Evolutionary conservation across 2,113 vertebrate species (phyloP).

Genomic region (Melierax canorus): DNA sequence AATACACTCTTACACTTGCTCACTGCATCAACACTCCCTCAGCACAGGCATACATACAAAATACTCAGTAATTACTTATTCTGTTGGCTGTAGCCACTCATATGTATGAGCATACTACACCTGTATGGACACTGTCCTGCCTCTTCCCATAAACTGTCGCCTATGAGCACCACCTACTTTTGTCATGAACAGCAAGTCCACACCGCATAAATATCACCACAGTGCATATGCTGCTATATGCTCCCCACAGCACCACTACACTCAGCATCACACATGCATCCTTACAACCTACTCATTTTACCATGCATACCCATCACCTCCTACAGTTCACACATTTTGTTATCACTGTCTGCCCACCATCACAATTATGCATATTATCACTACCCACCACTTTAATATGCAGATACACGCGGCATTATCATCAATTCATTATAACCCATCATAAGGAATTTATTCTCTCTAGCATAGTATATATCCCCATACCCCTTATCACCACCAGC

Average conservation of each 20-base stretch:
- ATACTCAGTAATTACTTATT: neutral
- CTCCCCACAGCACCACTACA: neutral
- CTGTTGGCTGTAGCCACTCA: neutral
- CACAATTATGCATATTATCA: neutral
- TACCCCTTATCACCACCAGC: neutral
- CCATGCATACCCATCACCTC: slow-evolving; percentile 22
- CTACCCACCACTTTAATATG: slow-evolving; percentile 35
- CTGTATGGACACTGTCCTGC: neutral
- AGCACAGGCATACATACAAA: neutral
- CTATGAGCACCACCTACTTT: neutral
- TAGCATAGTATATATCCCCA: neutral
- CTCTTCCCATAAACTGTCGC: neutral
- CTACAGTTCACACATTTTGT: neutral
- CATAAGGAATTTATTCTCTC: neutral
- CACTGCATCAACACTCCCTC: neutral
- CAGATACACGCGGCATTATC: neutral
- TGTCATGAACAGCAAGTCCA: neutral
- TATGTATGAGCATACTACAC: neutral
- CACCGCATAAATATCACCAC: neutral
- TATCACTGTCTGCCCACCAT: slow-evolving; percentile 1
- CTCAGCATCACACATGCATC: neutral
- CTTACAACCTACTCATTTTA: neutral
- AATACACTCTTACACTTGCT: neutral
- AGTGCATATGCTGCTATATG: neutral
- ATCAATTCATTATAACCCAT: neutral